Evolutionary conservation across 1,140 invertebrate species (phyloP).

Genomic region (Diabrotica virgifera): DNA sequence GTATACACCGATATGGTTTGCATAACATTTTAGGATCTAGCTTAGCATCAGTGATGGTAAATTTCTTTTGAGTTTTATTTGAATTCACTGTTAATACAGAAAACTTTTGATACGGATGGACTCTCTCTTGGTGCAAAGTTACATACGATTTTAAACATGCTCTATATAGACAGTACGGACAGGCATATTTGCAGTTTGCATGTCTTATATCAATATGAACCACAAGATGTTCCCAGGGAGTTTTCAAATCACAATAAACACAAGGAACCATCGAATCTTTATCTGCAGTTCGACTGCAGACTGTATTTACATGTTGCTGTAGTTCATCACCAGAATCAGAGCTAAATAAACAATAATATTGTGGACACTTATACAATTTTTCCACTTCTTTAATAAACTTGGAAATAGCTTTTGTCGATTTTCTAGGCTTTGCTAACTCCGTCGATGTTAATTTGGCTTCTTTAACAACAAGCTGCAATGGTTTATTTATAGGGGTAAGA

Average conservation of each 20-base stretch:
- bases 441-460: conserved; percentile 23
- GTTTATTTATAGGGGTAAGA: conserved; percentile 10
- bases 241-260: conserved; percentile 43
- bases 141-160: conserved; percentile 53
- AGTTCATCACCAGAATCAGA: conserved; percentile 48
- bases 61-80: conserved; percentile 18
- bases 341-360: conserved; percentile 51
- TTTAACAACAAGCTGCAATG: conserved; percentile 23
- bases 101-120: conserved; percentile 26
- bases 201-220: conserved; percentile 49
- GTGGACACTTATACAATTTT: conserved; percentile 59
- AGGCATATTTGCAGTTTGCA: conserved; percentile 54
- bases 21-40: conserved; percentile 24
- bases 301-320: conserved; percentile 46
- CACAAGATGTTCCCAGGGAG: conserved; percentile 28
- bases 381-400: conserved; percentile 28
- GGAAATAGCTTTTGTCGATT: conserved; percentile 27
- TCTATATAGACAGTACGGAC: conserved; percentile 59
- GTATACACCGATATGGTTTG: conserved; percentile 23
- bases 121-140: conserved; percentile 51
- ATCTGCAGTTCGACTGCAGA: conserved; percentile 38
- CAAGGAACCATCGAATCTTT: conserved; percentile 33
- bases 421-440: conserved; percentile 27
- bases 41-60: conserved; percentile 20
- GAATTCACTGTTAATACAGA: conserved; percentile 19